Percentiles rank a stretch among this genome's conserved stretches.
Evolutionary conservation across 2,797 vertebrate genomes (phyloP).

Genomic region (Onychomys arenicola): DNA sequence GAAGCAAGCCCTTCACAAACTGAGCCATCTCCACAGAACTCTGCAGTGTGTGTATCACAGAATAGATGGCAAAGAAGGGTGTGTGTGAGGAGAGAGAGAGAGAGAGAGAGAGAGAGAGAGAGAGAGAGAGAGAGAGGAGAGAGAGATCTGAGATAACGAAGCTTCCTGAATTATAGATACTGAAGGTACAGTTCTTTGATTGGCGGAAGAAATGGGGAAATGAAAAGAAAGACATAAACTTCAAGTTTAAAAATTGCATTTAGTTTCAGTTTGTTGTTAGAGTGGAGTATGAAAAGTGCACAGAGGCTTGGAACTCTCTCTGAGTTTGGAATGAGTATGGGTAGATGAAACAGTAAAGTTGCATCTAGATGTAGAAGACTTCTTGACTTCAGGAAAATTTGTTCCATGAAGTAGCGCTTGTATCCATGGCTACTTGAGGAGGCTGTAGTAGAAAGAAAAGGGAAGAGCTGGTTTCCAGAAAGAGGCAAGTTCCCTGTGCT

Average conservation of each 20-base stretch:
- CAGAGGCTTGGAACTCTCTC: not conserved
- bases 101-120: too few species aligned
- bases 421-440: not conserved
- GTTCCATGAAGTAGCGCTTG: not conserved
- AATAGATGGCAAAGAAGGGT: not conserved
- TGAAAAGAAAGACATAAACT: not conserved
- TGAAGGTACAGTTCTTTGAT: slow-evolving; percentile 26
- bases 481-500: too few species aligned
- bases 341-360: not conserved
- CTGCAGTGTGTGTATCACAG: not conserved
- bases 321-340: not conserved
- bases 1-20: not conserved
- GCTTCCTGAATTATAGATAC: slow-evolving; percentile 7
- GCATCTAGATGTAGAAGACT: not conserved
- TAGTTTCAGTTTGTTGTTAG: slow-evolving; percentile 36
- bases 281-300: not conserved
- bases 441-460: not conserved
- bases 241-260: not conserved
- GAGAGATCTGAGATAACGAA: not conserved
- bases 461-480: fast-evolving
- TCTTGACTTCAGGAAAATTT: not conserved
- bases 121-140: not conserved
- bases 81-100: not conserved
- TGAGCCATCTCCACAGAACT: not conserved
- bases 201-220: slow-evolving; percentile 53